Percentiles rank a stretch among this genome's conserved stretches.
Conservation (phyloP, 2,113 vertebrate genomes). For the Leptosomus discolor region DNA sequence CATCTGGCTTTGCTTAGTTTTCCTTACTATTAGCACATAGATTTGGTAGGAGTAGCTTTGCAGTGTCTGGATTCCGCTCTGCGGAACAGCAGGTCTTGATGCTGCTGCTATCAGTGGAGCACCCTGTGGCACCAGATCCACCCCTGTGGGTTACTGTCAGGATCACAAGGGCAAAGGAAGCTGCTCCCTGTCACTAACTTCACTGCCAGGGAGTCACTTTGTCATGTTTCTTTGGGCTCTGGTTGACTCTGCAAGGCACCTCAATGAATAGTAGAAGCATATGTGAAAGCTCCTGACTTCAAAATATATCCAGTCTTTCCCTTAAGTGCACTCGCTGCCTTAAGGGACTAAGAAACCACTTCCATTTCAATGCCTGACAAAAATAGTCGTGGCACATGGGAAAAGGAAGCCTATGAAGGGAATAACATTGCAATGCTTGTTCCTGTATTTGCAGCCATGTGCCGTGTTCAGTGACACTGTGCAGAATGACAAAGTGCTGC, state of each 20-base stretch:
- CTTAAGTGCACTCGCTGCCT: neutral
- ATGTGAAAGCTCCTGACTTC: neutral
- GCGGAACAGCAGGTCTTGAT: neutral
- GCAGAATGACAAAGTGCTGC: neutral
- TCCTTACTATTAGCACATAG: neutral
- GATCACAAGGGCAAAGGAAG: neutral
- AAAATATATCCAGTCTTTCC: neutral
- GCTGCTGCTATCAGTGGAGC: neutral
- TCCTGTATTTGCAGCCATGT: neutral
- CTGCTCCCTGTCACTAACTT: neutral
- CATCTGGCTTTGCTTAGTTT: neutral
- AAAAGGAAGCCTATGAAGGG: neutral
- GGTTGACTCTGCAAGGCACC: neutral
- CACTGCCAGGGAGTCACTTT: neutral
- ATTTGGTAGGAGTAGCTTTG: fast-evolving
- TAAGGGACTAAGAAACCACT: neutral
- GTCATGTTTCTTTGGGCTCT: neutral
- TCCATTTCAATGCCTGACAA: neutral
- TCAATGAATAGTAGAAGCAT: neutral
- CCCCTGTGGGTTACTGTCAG: neutral
- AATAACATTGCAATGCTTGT: neutral
- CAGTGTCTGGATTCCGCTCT: neutral
- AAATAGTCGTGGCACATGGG: neutral
- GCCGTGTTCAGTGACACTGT: too few relatives aligned
- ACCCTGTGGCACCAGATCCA: fast-evolving